Base-by-base conservation (phyloP, 1,140 invertebrate species). In the Zaprionus vittiger region DNA sequence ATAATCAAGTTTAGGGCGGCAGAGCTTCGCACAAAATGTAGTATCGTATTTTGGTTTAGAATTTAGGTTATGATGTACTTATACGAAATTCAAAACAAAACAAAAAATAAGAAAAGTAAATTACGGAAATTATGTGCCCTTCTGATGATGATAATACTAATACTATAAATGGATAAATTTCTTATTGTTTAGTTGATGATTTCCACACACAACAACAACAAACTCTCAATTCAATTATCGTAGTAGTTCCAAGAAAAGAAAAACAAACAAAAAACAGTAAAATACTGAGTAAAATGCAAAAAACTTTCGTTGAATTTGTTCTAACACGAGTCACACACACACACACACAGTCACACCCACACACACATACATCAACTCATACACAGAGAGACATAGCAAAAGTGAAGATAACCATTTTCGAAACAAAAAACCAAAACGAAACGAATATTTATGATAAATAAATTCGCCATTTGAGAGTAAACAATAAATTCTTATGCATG, bases 241-340 rank as follows among this genome's bases (percentile, higher is more conserved):
- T 54, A 73, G 64, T 56, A 77, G 59, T 77, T 67, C 26, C 66
- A 63, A 34, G 56, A 59, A 26, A 60, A 54, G 4, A 62, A 56
- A 56, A 55, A 37, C 28, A 34, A 17, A 24, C 55, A 59, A 55
- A 63, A 4, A 61, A 38, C 24, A 28, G 2, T 4, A 49, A 59
- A 37, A 49, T 41, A 66, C 9, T 11, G 26, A 31, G 41, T 26
- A 61, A 61, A 41, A 37, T 49, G 54, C 11, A 17, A 24, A 55
- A 59, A 73, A 24, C 20, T 72, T 76, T 71, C 55, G 70, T 77
- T 73, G 24, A 63, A 70, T 49, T 66, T 75, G 73, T 69, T 62
- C 64, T 71, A 71, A 63, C 60, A 55, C 31, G 24, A 54, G 26
- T 11, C 44, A 64, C 41, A 64, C n/a, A n/a, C 61, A 71, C 37